A percentile compares a stretch with the other conserved stretches of the same genome.
These are phyloP conservation scores for Ailuropoda melanoleuca DNA, from an alignment of 2,113 vertebrate species.

Conservation along the genomic window DNA sequence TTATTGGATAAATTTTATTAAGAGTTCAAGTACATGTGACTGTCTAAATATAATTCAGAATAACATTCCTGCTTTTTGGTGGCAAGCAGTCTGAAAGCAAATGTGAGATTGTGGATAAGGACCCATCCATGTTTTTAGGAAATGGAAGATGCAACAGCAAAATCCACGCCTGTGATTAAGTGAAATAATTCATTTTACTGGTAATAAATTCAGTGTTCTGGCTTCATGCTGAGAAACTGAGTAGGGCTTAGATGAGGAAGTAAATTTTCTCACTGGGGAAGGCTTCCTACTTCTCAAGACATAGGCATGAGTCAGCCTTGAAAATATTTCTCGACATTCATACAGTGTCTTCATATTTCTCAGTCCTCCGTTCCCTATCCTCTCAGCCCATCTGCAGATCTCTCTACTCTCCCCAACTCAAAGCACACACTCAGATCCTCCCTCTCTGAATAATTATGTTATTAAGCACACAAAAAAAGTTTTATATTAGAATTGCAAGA, in stretches of 20 bases:
- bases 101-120: neutral
- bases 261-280: slow-evolving; percentile 51
- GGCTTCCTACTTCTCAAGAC: slow-evolving; percentile 27
- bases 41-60: neutral
- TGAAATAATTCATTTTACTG: slow-evolving; percentile 56
- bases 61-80: neutral
- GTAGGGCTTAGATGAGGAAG: neutral
- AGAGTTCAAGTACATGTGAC: neutral
- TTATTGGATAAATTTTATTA: neutral
- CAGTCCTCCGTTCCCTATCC: neutral
- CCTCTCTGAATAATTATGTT: neutral
- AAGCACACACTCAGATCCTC: neutral
- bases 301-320: slow-evolving; percentile 45
- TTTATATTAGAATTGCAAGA: neutral
- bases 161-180: slow-evolving; percentile 33
- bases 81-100: neutral
- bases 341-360: neutral
- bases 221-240: slow-evolving; percentile 32
- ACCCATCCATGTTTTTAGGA: neutral
- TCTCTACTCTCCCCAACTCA: neutral
- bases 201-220: slow-evolving; percentile 52
- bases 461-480: neutral
- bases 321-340: slow-evolving; percentile 41
- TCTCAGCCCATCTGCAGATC: neutral
- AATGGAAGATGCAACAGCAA: slow-evolving; percentile 12